Evolutionary conservation across 2,888 invertebrate species (phyloP), one percentile per base, ranked within the genome.

Genomic region (Cephus sareptanus): DNA sequence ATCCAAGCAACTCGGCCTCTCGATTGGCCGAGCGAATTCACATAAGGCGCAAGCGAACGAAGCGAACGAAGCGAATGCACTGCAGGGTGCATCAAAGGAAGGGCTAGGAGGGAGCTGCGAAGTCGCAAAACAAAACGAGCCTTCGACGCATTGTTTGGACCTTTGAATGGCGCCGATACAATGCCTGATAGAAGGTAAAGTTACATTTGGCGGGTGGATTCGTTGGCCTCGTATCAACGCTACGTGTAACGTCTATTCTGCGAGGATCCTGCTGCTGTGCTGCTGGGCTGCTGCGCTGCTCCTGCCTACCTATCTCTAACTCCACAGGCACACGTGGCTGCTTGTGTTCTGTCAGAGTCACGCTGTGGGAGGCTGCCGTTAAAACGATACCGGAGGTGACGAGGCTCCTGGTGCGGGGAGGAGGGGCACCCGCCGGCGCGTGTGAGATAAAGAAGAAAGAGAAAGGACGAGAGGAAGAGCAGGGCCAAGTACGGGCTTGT

Each of bases 111-210:
- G 84, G 86, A 85, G 85, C 85, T 85, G 87, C 85, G 85, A 87
- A 87, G 87, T 87, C 86, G 84, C 83, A 83, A 83, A 85, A 89
- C 88, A 89, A 90, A 90, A 90, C 87, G 85, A 83, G 84, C 85
- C 87, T 82, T 88, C 87, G 86, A 85, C 84, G 85, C 88, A 90
- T 90, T 89, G 90, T 90, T 85, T 85, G 81, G 83, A 79, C 80
- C 83, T 85, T 86, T 89, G 87, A 89, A 90, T 89, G 86, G 86
- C 84, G 85, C 84, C 84, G 83, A 83, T 83, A 89, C 89, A 89
- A 89, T 89, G 83, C 85, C 75, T 82, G 83, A 81, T 82, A 84
- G 83, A 86, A 84, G 84, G 80, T 68, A 82, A 81, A 79, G 74
- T 74, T 74, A 35, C 34, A 35, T 34, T n/a, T n/a, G 74, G 34